phyloP scores from a whole-genome alignment of 2,113 vertebrate genomes.

The Tricholaema leucomelas region DNA sequence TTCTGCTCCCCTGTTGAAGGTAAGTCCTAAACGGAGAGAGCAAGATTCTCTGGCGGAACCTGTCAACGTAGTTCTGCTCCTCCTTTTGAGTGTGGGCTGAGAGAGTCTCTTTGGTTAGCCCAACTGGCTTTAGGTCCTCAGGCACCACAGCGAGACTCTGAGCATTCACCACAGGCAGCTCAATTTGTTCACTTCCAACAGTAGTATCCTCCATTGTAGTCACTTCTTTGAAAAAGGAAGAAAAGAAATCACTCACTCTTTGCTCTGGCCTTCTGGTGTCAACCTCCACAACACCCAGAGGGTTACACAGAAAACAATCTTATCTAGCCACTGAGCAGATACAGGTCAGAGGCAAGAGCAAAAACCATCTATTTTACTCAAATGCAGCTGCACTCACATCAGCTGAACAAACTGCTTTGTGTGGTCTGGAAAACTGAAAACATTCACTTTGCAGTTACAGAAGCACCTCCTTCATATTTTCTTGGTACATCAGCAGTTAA shows the following conservation, averaged over 20 bases:
- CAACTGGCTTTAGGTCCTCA: slow-evolving; percentile 75
- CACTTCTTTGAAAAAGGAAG: slow-evolving; percentile 72
- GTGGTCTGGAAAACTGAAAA: background rate
- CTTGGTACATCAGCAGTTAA: background rate
- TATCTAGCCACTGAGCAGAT: background rate
- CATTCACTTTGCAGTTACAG: background rate
- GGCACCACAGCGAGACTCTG: slow-evolving; percentile 7
- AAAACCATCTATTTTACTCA: background rate
- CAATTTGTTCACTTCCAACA: slow-evolving; percentile 76
- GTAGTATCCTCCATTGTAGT: slow-evolving; percentile 78
- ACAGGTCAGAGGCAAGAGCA: background rate
- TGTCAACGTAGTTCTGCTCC: slow-evolving; percentile 87
- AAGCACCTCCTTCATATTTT: background rate
- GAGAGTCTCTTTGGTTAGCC: slow-evolving; percentile 85
- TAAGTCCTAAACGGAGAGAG: slow-evolving; percentile 84
- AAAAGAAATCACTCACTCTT: slow-evolving; percentile 4
- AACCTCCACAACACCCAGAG: background rate
- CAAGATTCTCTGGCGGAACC: slow-evolving; percentile 81
- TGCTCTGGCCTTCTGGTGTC: background rate
- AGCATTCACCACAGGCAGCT: slow-evolving; percentile 53
- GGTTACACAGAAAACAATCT: background rate
- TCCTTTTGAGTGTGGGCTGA: slow-evolving; percentile 90
- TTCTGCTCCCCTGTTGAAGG: slow-evolving; percentile 80
- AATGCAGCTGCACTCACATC: background rate
- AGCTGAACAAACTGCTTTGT: background rate